phyloP scores from a whole-genome alignment of 2,888 invertebrate genomes.

The Netelia virgata region DNA sequence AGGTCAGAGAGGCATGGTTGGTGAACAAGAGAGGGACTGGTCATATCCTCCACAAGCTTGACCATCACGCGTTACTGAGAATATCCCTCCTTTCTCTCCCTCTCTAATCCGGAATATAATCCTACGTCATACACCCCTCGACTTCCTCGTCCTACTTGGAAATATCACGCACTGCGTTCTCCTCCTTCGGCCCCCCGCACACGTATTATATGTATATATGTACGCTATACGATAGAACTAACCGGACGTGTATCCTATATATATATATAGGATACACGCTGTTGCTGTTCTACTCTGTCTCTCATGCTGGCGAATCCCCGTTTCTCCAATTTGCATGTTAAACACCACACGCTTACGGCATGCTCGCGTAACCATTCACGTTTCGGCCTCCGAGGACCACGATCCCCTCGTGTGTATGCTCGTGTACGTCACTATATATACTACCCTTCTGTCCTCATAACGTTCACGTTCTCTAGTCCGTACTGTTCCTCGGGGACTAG shows the following conservation, averaged over 20 bases:
- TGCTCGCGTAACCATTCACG: slow-evolving; percentile 61
- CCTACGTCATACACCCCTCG: slow-evolving; percentile 63
- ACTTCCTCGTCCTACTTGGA: slow-evolving; percentile 72
- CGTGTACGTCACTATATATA: slow-evolving; percentile 2
- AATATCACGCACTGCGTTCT: slow-evolving; percentile 78
- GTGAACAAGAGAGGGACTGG: slow-evolving; percentile 40
- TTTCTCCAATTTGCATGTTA: slow-evolving; percentile 84
- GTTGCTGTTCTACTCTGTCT: slow-evolving; percentile 60
- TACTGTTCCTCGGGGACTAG: slow-evolving; percentile 12
- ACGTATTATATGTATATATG: slow-evolving; percentile 15
- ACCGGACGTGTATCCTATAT: slow-evolving; percentile 66
- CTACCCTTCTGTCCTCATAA: slow-evolving; percentile 8
- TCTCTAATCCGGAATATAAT: slow-evolving; percentile 73
- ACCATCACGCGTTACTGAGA: slow-evolving; percentile 54
- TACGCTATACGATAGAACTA: slow-evolving; percentile 21
- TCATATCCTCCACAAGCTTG: slow-evolving; percentile 58
- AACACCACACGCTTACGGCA: slow-evolving; percentile 73
- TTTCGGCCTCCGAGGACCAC: slow-evolving; percentile 68
- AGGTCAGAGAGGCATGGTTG: slow-evolving; percentile 29
- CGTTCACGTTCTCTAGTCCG: slow-evolving; percentile 4
- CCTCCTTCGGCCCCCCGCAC: slow-evolving; percentile 50
- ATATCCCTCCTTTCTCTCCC: slow-evolving; percentile 53
- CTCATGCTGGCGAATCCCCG: slow-evolving; percentile 78
- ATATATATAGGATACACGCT: slow-evolving; percentile 45
- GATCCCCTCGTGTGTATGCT: slow-evolving; percentile 63